Conservation (phyloP, 2,888 invertebrate species). For the Drosophila mulleri region DNA sequence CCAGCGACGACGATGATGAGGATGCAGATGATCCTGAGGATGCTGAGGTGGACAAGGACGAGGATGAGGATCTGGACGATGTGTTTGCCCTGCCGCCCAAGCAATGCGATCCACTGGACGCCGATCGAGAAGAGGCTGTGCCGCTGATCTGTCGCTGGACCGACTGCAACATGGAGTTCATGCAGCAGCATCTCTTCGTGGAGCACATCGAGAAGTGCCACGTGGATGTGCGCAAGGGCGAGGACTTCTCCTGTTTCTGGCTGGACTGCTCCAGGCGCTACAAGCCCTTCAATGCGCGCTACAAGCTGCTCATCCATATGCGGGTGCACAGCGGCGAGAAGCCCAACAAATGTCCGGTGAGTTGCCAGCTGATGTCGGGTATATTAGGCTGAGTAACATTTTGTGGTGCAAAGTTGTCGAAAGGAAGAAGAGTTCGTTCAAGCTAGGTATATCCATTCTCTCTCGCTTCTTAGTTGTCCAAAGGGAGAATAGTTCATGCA, state of each 20-base stretch:
- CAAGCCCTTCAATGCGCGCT: constrained; percentile 97
- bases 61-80: constrained; percentile 51
- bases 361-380: neutral
- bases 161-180: constrained; percentile 92
- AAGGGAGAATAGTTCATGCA: too few species aligned
- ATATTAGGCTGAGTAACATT: too few species aligned
- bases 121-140: constrained; percentile 29
- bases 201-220: constrained; percentile 94
- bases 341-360: constrained; percentile 97
- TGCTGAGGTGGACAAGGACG: constrained; percentile 41
- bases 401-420: too few species aligned
- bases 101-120: neutral
- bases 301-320: constrained; percentile 96
- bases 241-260: constrained; percentile 98
- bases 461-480: too few species aligned
- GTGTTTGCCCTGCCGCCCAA: constrained; percentile 50
- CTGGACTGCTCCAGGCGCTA: constrained; percentile 94
- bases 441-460: too few species aligned
- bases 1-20: constrained; percentile 32
- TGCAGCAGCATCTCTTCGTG: constrained; percentile 92
- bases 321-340: constrained; percentile 99
- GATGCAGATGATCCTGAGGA: constrained; percentile 47
- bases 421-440: too few species aligned
- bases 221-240: constrained; percentile 93
- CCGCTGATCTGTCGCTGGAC: constrained; percentile 91